Evolutionary conservation across 2,797 vertebrate species (phyloP).

Genomic region (Poeciliopsis presidionis): DNA sequence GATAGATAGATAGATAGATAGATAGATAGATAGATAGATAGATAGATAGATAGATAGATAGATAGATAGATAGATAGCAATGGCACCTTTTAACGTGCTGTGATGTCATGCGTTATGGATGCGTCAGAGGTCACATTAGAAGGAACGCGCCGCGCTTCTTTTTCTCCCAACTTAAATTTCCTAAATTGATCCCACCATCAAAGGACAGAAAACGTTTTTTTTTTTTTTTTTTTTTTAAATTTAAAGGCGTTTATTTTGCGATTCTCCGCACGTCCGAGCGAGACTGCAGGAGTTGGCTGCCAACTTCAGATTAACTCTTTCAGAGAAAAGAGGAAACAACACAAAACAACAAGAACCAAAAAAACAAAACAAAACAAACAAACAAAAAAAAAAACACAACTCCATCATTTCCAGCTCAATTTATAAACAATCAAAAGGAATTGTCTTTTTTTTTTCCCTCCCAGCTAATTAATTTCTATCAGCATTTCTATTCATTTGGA

Average conservation of each 20-base stretch:
- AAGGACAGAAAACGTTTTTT: constrained; percentile 59
- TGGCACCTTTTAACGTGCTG: too few relatives aligned
- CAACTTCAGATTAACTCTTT: constrained; percentile 81
- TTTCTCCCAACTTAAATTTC: background rate
- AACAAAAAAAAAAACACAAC: background rate
- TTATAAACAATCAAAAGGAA: constrained; percentile 17
- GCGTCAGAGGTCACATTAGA: background rate
- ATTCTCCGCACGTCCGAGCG: constrained; percentile 75
- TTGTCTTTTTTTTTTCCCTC: background rate
- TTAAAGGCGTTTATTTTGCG: constrained; percentile 55
- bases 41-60: too few relatives aligned
- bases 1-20: too few relatives aligned
- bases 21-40: too few relatives aligned
- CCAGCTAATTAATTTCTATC: constrained; percentile 6
- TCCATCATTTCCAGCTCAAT: constrained; percentile 23
- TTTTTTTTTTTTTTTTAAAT: background rate
- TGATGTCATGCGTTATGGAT: background rate
- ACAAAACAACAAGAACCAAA: background rate
- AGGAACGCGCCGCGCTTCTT: background rate
- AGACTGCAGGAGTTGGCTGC: constrained; percentile 68
- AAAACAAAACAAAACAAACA: constrained; percentile 9
- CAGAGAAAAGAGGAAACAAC: constrained; percentile 41
- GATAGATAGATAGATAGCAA: too few relatives aligned
- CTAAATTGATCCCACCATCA: constrained; percentile 31
- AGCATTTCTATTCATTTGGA: constrained; percentile 3